These are phyloP conservation scores for Lasioglossum marginatum DNA, from an alignment of 2,888 invertebrate genomes.

Conservation along the genomic window DNA sequence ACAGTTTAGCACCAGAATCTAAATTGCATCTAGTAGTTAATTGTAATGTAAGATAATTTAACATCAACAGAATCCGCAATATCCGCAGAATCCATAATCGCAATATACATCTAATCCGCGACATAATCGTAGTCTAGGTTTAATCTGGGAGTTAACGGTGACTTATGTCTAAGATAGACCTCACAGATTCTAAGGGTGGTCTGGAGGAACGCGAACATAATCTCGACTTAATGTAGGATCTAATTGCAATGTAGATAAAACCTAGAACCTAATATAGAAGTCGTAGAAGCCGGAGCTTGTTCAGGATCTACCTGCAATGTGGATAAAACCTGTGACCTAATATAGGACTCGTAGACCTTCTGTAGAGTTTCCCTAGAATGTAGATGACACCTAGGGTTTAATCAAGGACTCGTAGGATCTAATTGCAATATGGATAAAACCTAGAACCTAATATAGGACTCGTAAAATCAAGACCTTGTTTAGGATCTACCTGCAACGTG, in stretches of 20 bases:
- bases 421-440: background rate
- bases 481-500: no score
- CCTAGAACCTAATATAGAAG: no score
- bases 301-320: background rate
- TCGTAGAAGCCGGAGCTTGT: background rate
- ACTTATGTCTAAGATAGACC: no score
- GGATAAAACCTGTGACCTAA: background rate
- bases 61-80: no score
- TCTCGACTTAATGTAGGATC: background rate
- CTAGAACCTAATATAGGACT: background rate
- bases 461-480: background rate
- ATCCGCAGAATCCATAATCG: no score
- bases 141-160: no score
- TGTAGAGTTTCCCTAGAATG: background rate
- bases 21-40: background rate
- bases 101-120: no score
- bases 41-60: background rate
- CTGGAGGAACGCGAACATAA: no score
- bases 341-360: background rate
- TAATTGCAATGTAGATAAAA: no score
- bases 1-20: background rate
- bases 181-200: no score
- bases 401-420: background rate
- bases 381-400: no score
- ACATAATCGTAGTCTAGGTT: no score